These are phyloP conservation scores for Thymelicus sylvestris DNA, from an alignment of 2,888 invertebrate species.

Conservation along the genomic window DNA sequence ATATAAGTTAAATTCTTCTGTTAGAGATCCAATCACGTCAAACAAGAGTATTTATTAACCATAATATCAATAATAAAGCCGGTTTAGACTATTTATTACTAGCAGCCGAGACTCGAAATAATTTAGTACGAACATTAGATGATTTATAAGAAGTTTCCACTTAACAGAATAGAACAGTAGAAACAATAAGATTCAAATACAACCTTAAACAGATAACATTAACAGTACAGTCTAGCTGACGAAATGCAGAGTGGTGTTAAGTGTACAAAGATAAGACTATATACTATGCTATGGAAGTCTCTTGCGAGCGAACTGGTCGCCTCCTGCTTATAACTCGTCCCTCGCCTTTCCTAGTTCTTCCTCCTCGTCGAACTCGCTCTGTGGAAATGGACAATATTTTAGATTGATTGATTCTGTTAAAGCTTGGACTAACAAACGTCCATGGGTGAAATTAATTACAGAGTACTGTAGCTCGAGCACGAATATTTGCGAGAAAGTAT, in stretches of 20 bases:
- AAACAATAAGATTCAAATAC: conserved; percentile 46
- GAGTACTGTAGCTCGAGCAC: no score
- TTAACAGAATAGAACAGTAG: background rate
- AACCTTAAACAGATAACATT: conserved; percentile 56
- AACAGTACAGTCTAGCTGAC: conserved; percentile 64
- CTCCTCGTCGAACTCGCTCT: conserved; percentile 88
- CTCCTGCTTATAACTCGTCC: conserved; percentile 89
- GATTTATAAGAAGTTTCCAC: background rate
- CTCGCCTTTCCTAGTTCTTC: conserved; percentile 90
- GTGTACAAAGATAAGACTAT: conserved; percentile 74
- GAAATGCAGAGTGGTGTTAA: conserved; percentile 65
- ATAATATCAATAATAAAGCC: conserved; percentile 46
- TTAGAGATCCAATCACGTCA: conserved; percentile 46
- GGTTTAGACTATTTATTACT: conserved; percentile 4
- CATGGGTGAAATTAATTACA: no score
- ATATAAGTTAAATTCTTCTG: conserved; percentile 60
- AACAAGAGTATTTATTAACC: conserved; percentile 61
- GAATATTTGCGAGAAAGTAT: no score
- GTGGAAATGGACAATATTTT: conserved; percentile 45
- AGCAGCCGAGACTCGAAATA: conserved; percentile 25
- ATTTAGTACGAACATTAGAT: conserved; percentile 25
- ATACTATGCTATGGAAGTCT: conserved; percentile 79
- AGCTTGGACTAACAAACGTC: no score
- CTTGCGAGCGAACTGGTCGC: conserved; percentile 59
- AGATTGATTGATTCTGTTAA: background rate